Evolutionary conservation across 2,113 vertebrate genomes (phyloP).

Genomic region (Nothoprocta perdicaria): DNA sequence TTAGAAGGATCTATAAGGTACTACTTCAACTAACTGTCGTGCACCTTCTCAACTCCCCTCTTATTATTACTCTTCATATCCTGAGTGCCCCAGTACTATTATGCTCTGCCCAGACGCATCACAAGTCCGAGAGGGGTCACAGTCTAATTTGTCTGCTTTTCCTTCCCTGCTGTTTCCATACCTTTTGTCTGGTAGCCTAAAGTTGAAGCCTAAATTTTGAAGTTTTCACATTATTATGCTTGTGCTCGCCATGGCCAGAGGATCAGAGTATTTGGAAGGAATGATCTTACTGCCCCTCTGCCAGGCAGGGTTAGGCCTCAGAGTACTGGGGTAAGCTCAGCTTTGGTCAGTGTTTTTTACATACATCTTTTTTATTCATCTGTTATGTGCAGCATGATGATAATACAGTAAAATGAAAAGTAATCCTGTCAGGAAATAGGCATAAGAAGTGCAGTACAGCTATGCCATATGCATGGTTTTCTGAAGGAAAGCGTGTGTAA

Average conservation of each 20-base stretch:
- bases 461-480: neutral
- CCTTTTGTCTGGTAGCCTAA: neutral
- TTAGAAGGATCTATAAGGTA: constrained; percentile 78
- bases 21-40: constrained; percentile 38
- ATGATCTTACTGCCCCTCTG: neutral
- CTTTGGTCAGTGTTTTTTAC: neutral
- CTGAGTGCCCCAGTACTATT: neutral
- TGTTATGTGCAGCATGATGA: neutral
- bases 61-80: constrained; percentile 46
- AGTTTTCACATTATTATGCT: neutral
- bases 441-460: neutral
- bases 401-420: neutral
- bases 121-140: constrained; percentile 11
- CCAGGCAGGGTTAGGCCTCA: neutral
- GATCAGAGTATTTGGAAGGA: neutral
- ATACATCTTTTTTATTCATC: neutral
- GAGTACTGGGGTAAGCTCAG: neutral
- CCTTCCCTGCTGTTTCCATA: neutral
- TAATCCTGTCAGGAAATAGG: neutral
- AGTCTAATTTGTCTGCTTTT: constrained; percentile 26
- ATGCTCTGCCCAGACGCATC: neutral
- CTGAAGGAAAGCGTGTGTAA: neutral
- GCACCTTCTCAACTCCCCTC: constrained; percentile 41
- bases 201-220: neutral
- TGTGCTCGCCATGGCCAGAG: neutral